A percentile compares a stretch with the other conserved stretches of the same genome.
phyloP scores from a whole-genome alignment of 1,140 invertebrate genomes.

The Penaeus vannamei region DNA sequence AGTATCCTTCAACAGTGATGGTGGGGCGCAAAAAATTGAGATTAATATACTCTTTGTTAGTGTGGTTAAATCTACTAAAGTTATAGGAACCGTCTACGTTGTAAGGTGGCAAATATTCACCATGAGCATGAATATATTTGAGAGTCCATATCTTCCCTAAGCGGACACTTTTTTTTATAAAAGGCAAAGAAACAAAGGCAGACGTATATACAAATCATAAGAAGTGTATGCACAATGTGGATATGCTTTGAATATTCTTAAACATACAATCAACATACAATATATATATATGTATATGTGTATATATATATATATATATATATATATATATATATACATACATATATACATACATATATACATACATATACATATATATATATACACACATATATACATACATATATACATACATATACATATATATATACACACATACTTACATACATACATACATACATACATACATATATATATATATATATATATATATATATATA shows the following conservation, averaged over 20 bases:
- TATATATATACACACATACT: too few relatives aligned
- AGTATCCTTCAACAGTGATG: too few relatives aligned
- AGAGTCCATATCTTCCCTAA: too few relatives aligned
- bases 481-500: not conserved
- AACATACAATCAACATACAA: not conserved
- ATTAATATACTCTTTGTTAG: too few relatives aligned
- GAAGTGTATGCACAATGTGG: not conserved
- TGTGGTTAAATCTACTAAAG: too few relatives aligned
- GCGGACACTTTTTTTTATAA: too few relatives aligned
- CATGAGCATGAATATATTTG: too few relatives aligned
- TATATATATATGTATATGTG: not conserved
- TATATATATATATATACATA: not conserved
- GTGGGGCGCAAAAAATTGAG: too few relatives aligned
- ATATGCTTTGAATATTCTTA: not conserved
- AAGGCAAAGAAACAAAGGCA: not conserved
- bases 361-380: conserved; percentile 14
- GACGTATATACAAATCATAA: not conserved
- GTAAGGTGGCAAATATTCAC: too few relatives aligned
- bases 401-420: not conserved
- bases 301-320: not conserved
- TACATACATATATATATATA: not conserved
- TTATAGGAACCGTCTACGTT: too few relatives aligned
- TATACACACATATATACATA: not conserved
- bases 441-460: not conserved
- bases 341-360: not conserved